Conservation (phyloP, 2,888 invertebrate species). For the Lamproptera curius region DNA sequence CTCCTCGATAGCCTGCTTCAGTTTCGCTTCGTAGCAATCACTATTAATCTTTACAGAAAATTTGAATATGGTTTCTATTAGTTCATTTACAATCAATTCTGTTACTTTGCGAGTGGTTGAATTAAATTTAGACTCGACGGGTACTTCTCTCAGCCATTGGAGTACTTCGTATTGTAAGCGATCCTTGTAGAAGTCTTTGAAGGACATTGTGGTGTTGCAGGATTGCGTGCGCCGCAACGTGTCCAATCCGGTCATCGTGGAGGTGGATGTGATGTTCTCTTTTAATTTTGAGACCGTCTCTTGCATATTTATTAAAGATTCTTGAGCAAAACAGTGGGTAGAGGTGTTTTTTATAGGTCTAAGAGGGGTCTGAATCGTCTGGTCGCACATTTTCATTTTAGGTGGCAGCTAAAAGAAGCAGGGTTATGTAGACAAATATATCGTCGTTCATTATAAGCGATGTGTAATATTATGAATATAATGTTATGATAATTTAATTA, state of each 20-base stretch:
- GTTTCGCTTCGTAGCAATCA: slow-evolving; percentile 10
- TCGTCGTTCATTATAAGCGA: no score
- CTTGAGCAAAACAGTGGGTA: no score
- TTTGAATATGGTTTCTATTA: slow-evolving; percentile 38
- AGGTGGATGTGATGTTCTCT: neutral
- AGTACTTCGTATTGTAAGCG: slow-evolving; percentile 27
- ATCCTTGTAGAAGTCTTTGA: slow-evolving; percentile 31
- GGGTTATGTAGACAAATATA: no score
- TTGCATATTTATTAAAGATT: no score
- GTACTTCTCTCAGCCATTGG: slow-evolving; percentile 14
- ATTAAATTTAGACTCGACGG: slow-evolving; percentile 20
- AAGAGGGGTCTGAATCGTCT: slow-evolving; percentile 2
- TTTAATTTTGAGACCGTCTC: no score
- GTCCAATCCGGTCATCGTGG: neutral
- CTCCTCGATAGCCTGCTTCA: slow-evolving; percentile 4
- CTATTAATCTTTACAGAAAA: slow-evolving; percentile 25
- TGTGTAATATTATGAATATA: no score
- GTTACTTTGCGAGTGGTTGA: slow-evolving; percentile 31
- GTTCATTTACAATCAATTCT: slow-evolving; percentile 33
- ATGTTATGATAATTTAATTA: no score
- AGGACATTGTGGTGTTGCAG: slow-evolving; percentile 14
- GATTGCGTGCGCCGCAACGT: slow-evolving; percentile 6
- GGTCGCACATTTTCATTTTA: neutral
- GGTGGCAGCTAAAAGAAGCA: neutral
- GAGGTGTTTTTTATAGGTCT: no score